Evolutionary conservation across 2,797 vertebrate genomes (phyloP), one percentile per base, ranked within the genome.

Genomic region (Gephyroberyx darwinii): DNA sequence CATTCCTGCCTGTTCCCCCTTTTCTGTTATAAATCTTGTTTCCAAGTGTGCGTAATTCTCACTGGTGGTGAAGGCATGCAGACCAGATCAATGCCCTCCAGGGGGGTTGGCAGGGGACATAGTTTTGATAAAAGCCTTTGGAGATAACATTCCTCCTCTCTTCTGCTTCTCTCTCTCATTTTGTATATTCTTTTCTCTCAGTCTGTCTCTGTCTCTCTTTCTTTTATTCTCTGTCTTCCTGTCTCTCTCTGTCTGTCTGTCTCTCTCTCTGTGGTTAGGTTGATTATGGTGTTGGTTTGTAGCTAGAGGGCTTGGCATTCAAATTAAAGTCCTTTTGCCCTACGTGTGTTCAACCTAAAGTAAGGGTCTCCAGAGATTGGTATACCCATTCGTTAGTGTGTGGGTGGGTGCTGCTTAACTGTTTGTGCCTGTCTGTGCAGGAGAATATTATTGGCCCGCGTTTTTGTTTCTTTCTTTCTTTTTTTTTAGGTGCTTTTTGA

Each of bases 281-380:
- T 92, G 90, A 92, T 93, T 92, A 92, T 88, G 89, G 89, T 85
- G 86, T 87, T 85, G 83, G 89, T 84, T 82, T 88, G 82, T 75
- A 90, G 86, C 88, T 88, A 9, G 26, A 91, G 89, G 90, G 88
- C 88, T 89, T 87, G 89, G 88, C 89, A 88, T 90, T 78, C 87
- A 87, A 92, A 92, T 91, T 86, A 90, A 91, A 91, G 86, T 87
- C 76, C 81, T 85, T 91, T 84, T 84, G 74, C 86, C 74, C 81
- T 74, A 67, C 51, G 62, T 78, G 77, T 70, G 74, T 80, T 83
- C 77, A 84, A 75, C 78, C 80, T 13, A 85, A 86, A 72, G 37
- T 61, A 39, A 45, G 68, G 77, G 82, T 80, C 86, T 89, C 85
- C 59, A 72, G 66, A 86, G 84, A 90, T 90, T 76, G 83, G 75